A percentile compares a stretch with the other conserved stretches of the same genome.
Evolutionary conservation across 1,140 invertebrate genomes (phyloP).

Genomic region (Gyrodactylus salaris): DNA sequence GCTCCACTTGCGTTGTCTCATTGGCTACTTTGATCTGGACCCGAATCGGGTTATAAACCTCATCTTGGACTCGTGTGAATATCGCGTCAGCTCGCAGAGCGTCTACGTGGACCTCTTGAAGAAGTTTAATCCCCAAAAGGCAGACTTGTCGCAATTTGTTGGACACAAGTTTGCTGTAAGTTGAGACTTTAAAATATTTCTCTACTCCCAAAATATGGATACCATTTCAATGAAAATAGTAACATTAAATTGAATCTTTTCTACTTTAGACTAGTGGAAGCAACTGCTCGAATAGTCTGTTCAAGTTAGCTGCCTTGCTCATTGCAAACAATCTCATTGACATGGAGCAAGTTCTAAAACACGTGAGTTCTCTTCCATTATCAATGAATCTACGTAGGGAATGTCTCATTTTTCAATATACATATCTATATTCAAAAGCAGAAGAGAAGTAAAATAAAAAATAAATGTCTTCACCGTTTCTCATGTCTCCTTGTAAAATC

Average conservation of each 20-base stretch:
- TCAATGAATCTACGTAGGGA: too few species aligned
- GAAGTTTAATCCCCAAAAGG: conserved; percentile 21
- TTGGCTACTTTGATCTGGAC: conserved; percentile 90
- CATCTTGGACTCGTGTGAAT: conserved; percentile 78
- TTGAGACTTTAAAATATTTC: too few species aligned
- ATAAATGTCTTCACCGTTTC: too few species aligned
- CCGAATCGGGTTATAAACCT: conserved; percentile 85
- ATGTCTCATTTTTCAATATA: too few species aligned
- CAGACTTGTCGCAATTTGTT: conserved; percentile 57
- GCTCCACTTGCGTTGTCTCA: conserved; percentile 10
- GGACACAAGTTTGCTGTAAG: conserved; percentile 59
- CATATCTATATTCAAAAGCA: too few species aligned
- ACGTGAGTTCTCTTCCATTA: not conserved
- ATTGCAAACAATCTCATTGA: not conserved
- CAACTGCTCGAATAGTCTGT: not conserved
- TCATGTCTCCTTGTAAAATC: too few species aligned
- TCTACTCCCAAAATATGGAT: too few species aligned
- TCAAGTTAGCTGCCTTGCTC: not conserved
- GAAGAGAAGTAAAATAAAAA: too few species aligned
- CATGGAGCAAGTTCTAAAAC: not conserved
- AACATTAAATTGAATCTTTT: too few species aligned
- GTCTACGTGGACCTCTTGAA: conserved; percentile 24
- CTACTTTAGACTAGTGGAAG: not conserved
- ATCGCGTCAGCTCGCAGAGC: conserved; percentile 28
- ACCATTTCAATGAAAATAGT: too few species aligned